phyloP scores from a whole-genome alignment of 2,113 vertebrate genomes.

The Phalacrocorax brasilianus region DNA sequence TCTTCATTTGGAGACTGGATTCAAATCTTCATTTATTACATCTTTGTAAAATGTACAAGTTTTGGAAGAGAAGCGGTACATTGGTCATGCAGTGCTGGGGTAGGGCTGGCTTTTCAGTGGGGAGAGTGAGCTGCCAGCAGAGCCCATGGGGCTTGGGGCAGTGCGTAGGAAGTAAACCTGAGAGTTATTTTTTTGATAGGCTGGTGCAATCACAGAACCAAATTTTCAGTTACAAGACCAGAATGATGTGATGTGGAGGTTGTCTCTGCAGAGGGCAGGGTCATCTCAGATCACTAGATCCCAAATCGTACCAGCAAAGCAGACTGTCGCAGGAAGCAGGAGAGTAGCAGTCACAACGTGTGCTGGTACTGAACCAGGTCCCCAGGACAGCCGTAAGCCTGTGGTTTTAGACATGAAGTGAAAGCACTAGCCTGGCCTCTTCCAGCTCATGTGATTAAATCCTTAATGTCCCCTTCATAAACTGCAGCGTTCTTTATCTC shows the following conservation, averaged over 20 bases:
- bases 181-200: neutral
- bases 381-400: neutral
- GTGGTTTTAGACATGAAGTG: neutral
- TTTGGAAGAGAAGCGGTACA: neutral
- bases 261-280: neutral
- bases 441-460: neutral
- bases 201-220: neutral
- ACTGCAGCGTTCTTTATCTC: neutral
- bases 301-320: neutral
- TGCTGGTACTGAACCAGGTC: neutral
- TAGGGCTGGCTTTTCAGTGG: neutral
- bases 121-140: neutral
- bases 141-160: fast-evolving
- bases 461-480: neutral
- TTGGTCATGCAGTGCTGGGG: fast-evolving
- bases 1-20: neutral
- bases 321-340: neutral
- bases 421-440: neutral
- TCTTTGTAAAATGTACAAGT: neutral
- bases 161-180: neutral
- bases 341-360: neutral
- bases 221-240: neutral
- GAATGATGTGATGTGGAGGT: neutral
- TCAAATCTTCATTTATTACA: neutral
- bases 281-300: neutral